Percentiles rank a stretch among this genome's conserved stretches.
phyloP scores from a whole-genome alignment of 2,888 invertebrate genomes.

The Agrochola macilenta region DNA sequence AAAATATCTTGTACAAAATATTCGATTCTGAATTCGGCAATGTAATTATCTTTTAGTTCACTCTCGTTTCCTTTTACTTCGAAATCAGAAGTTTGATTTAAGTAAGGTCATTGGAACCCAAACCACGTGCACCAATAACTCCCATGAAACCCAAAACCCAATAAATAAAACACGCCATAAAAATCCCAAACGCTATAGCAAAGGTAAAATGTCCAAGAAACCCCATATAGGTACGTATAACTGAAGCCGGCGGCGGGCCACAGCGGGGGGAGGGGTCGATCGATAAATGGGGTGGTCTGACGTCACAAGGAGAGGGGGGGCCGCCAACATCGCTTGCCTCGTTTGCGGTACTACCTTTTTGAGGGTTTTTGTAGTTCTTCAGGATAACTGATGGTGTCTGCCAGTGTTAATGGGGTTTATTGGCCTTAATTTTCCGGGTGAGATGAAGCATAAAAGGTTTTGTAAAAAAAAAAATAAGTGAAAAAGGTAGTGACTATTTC shows the following conservation, averaged over 20 bases:
- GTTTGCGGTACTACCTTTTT: slow-evolving; percentile 63
- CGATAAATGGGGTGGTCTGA: slow-evolving; percentile 83
- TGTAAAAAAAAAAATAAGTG: background rate
- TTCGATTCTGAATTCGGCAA: background rate
- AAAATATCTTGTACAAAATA: background rate
- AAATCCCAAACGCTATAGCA: slow-evolving; percentile 53
- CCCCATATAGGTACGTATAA: slow-evolving; percentile 75
- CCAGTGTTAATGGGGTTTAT: slow-evolving; percentile 22
- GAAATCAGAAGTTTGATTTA: background rate
- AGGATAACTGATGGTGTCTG: slow-evolving; percentile 48
- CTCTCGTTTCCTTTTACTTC: background rate
- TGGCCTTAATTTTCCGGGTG: slow-evolving; percentile 6
- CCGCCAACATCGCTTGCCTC: slow-evolving; percentile 62
- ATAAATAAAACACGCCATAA: slow-evolving; percentile 40
- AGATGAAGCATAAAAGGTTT: background rate
- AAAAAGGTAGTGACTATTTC: background rate
- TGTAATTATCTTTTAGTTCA: background rate
- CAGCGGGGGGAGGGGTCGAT: slow-evolving; percentile 74
- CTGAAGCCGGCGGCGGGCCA: slow-evolving; percentile 65
- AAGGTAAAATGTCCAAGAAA: slow-evolving; percentile 76
- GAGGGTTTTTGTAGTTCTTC: slow-evolving; percentile 57
- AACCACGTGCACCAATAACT: slow-evolving; percentile 22
- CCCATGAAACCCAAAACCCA: slow-evolving; percentile 22
- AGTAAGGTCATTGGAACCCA: background rate
- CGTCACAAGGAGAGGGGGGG: slow-evolving; percentile 80